Conservation (phyloP, 35 echinoderm and acorn worm genomes). For the Acanthaster planci region DNA sequence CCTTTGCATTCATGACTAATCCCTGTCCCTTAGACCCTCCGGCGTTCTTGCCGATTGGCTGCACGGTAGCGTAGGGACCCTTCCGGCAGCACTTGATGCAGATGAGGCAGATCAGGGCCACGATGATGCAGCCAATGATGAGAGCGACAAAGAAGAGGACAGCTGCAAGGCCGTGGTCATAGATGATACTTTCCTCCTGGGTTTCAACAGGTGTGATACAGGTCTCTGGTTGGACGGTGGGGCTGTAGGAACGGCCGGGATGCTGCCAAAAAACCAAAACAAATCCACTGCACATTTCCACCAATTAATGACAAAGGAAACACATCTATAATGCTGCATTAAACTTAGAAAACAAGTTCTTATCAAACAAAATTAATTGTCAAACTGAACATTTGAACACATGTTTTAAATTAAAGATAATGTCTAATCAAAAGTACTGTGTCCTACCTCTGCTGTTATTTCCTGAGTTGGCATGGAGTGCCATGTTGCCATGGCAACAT, state of each 20-base stretch:
- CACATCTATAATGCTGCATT: too few species aligned
- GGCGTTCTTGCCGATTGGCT: constrained; percentile 44
- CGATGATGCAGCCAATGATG: constrained; percentile 50
- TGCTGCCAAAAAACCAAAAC: constrained; percentile 34
- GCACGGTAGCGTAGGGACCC: constrained; percentile 61
- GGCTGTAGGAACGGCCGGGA: constrained; percentile 48
- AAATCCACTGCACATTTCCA: too few species aligned
- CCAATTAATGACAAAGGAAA: too few species aligned
- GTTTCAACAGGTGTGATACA: constrained; percentile 43
- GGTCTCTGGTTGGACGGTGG: constrained; percentile 17
- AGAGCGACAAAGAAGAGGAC: constrained; percentile 62
- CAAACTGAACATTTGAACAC: too few species aligned
- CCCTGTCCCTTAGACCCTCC: neutral
- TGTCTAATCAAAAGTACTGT: neutral
- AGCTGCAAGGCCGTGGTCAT: constrained; percentile 52
- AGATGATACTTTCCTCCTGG: constrained; percentile 32
- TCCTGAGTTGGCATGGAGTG: constrained; percentile 11
- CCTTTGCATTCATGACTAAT: constrained; percentile 47
- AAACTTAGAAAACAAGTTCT: too few species aligned
- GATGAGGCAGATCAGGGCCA: constrained; percentile 46
- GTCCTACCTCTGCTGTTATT: constrained; percentile 7
- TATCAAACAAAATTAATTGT: too few species aligned
- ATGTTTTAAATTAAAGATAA: too few species aligned
- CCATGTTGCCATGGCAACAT: constrained; percentile 22
- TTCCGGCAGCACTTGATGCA: constrained; percentile 41